These are phyloP conservation scores for Dicrostonyx torquatus DNA, from an alignment of 2,797 vertebrate genomes.

Conservation along the genomic window DNA sequence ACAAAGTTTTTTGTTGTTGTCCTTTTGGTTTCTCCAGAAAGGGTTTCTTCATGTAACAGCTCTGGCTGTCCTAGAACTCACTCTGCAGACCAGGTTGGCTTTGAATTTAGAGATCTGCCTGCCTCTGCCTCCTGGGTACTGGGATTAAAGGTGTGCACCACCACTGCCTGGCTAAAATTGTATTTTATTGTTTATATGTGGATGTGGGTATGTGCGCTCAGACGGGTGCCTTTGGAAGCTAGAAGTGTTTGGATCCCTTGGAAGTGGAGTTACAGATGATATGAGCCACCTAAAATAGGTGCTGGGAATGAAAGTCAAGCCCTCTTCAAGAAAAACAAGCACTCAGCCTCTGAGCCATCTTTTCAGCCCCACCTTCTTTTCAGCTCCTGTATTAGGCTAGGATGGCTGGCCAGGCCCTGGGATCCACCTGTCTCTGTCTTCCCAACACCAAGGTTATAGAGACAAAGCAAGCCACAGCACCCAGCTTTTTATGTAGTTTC, in stretches of 20 bases:
- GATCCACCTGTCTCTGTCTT: neutral
- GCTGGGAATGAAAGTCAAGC: neutral
- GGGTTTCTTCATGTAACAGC: neutral
- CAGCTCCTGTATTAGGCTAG: neutral
- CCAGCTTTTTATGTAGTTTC: neutral
- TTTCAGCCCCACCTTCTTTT: neutral
- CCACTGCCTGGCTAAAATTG: neutral
- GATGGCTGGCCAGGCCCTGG: neutral
- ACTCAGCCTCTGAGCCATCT: neutral
- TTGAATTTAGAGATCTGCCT: neutral
- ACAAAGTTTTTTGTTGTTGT: neutral
- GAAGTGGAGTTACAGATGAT: neutral
- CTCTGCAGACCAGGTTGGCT: neutral
- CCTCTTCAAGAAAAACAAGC: neutral
- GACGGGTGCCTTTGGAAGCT: neutral
- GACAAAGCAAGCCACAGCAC: neutral
- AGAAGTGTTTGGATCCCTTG: neutral
- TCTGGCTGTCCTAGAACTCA: neutral
- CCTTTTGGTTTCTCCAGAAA: neutral
- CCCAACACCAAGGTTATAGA: neutral
- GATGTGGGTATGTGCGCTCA: no score
- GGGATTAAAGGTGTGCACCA: neutral
- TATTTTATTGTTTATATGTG: neutral
- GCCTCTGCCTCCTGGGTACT: neutral
- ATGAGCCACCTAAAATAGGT: neutral